Evolutionary conservation across 2,113 vertebrate species (phyloP), one percentile per base, ranked within the genome.

Genomic region (Eurypyga helias): DNA sequence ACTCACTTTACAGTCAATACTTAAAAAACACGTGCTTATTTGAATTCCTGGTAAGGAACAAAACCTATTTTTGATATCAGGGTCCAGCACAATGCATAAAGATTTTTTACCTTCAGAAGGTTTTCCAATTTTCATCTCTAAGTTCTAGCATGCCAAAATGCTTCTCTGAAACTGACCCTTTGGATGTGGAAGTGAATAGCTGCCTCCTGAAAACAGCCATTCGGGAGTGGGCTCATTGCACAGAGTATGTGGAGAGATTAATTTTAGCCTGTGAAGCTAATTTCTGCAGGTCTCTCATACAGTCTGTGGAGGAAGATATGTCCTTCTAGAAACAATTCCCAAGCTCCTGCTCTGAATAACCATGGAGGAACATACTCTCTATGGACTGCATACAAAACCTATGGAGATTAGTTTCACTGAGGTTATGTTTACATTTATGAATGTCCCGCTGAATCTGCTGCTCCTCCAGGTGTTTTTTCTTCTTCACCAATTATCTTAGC

Each of bases 1-100:
- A 21, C 13, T 73, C 0, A 0, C 5, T 87, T 95, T 51, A 45
- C 11, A 31, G 65, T 51, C 33, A 28, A 6, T 51, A 73, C n/a
- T 12, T 24, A 26, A 60, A 93, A 57, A 85, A 26, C 2, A 3
- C 5, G 17, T 52, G 2, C 4, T 90, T 60, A 28, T 69, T 71
- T 77, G 45, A 83, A 85, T 76, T 69, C 25, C 57, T 34, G 8
- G 13, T 57, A 23, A 83, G 43, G 51, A 86, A 57, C 61, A 55
- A 9, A 65, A 93, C 25, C 4, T 1, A 2, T 58, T 84, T 83
- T 26, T 51, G n/a, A 52, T 28, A 75, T 2, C 3, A 12, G 9
- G 7, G 17, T 72, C 41, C 49, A 72, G 31, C 7, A 60, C 8
- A 58, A 70, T 11, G n/a, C 5, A 55, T 48, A 65, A 52, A 38